These are phyloP conservation scores for Cylindroiulus punctatus DNA, from an alignment of 2,888 invertebrate species.

Conservation along the genomic window DNA sequence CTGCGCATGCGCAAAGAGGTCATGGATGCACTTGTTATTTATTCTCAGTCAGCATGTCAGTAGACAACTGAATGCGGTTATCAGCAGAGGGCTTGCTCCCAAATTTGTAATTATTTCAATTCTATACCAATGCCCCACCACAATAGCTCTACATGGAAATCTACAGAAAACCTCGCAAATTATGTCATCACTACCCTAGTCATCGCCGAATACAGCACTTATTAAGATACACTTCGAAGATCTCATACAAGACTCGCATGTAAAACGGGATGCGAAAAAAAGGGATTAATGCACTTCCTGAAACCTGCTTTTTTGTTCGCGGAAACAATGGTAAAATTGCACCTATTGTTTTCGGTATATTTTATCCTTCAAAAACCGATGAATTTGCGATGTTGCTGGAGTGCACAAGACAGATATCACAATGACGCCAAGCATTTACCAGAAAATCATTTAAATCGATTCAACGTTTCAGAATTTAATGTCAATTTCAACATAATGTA, in stretches of 20 bases:
- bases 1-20: background rate
- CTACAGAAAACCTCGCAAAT: background rate
- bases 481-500: no score
- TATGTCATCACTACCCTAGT: background rate
- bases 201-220: constrained; percentile 1
- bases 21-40: background rate
- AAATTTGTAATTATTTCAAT: constrained; percentile 40
- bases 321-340: constrained; percentile 27
- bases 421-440: background rate
- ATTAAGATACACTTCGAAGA: background rate
- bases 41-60: background rate
- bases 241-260: background rate
- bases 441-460: background rate
- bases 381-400: background rate
- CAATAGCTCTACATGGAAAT: constrained; percentile 25
- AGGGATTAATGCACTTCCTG: constrained; percentile 42
- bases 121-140: constrained; percentile 2
- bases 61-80: background rate
- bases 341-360: constrained; percentile 14
- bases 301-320: constrained; percentile 40
- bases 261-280: constrained; percentile 18
- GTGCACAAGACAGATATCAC: background rate
- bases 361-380: background rate
- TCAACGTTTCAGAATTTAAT: background rate
- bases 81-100: constrained; percentile 36